Base-by-base conservation (phyloP, 2,888 invertebrate species). In the Aphidoletes aphidimyza region DNA sequence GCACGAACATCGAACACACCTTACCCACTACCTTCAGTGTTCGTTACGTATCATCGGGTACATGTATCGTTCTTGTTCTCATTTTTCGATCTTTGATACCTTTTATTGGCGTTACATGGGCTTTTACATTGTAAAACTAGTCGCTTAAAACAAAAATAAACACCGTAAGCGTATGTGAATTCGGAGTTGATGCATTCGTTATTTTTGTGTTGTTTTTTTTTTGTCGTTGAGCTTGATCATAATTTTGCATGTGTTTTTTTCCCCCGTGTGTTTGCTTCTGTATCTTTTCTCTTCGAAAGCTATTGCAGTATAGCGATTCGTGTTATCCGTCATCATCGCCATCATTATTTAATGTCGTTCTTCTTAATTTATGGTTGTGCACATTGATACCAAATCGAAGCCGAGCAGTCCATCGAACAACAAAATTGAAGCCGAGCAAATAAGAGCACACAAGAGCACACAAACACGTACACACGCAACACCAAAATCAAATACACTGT, bases 311-410 rank as follows among this genome's bases (percentile, higher is more conserved):
- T 54, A 22, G 54, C 22, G 54, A 54, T 54, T 54, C 54, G 22
- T 54, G 54, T 54, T 54, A 54, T 54, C 54, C 54, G 54, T 54
- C 54, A 54, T 54, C 54, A 54, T 54, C 54, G 54, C 54, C 54
- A 54, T 54, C 54, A 54, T 54, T 54, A 54, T 54, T 54, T 54
- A 54, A 54, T 54, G 54, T 54, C 54, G 54, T 9, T 54, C 54
- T 54, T 54, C 54, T 54, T 54, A 54, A 54, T 54, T 54, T 54
- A 54, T 54, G 54, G 54, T 54, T 54, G 47, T 17, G 47, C 47
- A 19, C 17, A 47, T 17, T n/a, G 22, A 22, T 3, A 54, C 54
- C 54, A 17, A 8, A 39, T 39, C 39, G 17, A 47, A 47, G 17
- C 6, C 17, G 17, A 17, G 6, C n/a, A 8, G 22, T 14, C 5